Conservation (phyloP, 2,113 vertebrate species). For the Rhinichthys klamathensis region DNA sequence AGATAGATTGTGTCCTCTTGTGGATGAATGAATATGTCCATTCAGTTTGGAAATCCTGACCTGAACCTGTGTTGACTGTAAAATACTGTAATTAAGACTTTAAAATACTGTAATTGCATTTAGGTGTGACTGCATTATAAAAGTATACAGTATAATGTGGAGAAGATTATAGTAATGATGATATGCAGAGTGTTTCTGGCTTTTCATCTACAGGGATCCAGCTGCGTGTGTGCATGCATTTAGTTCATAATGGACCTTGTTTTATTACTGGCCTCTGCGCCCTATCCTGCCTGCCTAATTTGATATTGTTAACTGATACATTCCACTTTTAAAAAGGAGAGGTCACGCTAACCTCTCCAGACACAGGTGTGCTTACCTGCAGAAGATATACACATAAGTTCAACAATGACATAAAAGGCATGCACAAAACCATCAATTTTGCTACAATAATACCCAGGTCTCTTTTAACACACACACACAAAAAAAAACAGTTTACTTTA, state of each 20-base stretch:
- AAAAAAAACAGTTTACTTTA: not conserved
- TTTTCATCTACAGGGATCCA: conserved; percentile 19
- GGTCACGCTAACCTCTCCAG: conserved; percentile 33
- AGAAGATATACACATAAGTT: not conserved
- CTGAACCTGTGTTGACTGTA: not conserved
- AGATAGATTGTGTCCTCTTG: not conserved
- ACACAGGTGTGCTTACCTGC: conserved; percentile 5
- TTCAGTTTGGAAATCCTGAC: conserved; percentile 19
- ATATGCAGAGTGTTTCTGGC: conserved; percentile 1
- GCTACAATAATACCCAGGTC: not conserved
- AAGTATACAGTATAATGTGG: not conserved
- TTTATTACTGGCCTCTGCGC: conserved; percentile 27
- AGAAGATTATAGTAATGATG: conserved; percentile 20
- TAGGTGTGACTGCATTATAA: not conserved
- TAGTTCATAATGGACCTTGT: not conserved
- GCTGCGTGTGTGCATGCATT: conserved; percentile 38
- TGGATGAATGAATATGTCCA: not conserved
- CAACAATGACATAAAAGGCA: not conserved
- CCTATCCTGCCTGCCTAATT: conserved; percentile 40
- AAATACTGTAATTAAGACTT: conserved; percentile 20
- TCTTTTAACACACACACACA: not conserved
- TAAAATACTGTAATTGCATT: conserved; percentile 10
- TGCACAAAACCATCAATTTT: not conserved
- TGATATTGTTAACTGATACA: conserved; percentile 52
- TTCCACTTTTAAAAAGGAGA: conserved; percentile 26